These are phyloP conservation scores for Microplitis manilae DNA, from an alignment of 2,888 invertebrate genomes.

Conservation along the genomic window DNA sequence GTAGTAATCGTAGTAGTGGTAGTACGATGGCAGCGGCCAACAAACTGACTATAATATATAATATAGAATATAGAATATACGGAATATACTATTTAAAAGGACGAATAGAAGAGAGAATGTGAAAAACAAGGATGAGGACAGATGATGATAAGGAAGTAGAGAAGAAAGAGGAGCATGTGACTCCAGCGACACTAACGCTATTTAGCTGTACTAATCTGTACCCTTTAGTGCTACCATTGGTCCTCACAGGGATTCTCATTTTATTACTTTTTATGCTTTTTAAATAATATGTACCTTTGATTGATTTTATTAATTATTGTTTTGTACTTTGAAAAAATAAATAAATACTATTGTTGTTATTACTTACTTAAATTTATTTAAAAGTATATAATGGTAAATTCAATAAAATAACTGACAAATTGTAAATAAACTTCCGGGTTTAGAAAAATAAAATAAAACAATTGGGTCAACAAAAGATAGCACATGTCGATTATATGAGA, in stretches of 20 bases:
- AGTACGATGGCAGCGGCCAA: too few relatives aligned
- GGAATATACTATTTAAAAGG: too few relatives aligned
- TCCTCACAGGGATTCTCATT: slow-evolving; percentile 56
- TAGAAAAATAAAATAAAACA: background rate
- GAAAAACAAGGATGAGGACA: background rate
- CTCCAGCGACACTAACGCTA: slow-evolving; percentile 45
- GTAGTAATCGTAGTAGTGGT: too few relatives aligned
- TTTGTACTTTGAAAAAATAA: too few relatives aligned
- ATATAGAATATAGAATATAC: too few relatives aligned
- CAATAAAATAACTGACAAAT: background rate
- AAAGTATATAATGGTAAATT: too few relatives aligned
- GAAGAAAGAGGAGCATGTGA: slow-evolving; percentile 22
- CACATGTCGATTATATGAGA: too few relatives aligned
- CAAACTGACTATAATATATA: too few relatives aligned
- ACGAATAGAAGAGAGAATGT: too few relatives aligned
- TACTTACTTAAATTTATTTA: too few relatives aligned
- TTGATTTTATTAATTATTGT: too few relatives aligned
- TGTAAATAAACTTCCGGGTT: slow-evolving; percentile 8
- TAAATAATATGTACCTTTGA: background rate
- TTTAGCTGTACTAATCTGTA: slow-evolving; percentile 45
- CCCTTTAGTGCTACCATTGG: slow-evolving; percentile 47
- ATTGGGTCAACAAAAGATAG: slow-evolving; percentile 26
- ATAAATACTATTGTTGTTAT: too few relatives aligned
- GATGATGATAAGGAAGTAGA: background rate
- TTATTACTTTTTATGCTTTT: slow-evolving; percentile 10